Evolutionary conservation across 2,888 invertebrate genomes (phyloP).

Genomic region (Drosophila kokeensis): DNA sequence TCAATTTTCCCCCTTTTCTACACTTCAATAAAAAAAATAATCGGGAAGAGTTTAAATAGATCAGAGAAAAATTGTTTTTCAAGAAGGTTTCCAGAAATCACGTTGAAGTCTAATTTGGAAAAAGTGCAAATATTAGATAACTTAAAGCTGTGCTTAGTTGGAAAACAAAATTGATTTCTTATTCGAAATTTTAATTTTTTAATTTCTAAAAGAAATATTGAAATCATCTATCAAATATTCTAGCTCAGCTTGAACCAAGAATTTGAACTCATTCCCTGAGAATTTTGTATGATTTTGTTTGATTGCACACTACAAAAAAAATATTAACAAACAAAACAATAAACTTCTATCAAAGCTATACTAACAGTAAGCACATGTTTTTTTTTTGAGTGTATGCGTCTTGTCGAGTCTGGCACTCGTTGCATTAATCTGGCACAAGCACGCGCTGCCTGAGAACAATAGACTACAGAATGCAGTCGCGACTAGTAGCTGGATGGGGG

Average conservation of each 20-base stretch:
- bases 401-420: slow-evolving; percentile 19
- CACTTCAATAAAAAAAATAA: neutral
- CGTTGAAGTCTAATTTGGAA: neutral
- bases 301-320: neutral
- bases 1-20: slow-evolving; percentile 6
- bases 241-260: neutral
- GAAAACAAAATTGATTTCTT: neutral
- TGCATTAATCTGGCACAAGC: slow-evolving; percentile 78
- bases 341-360: neutral
- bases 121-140: neutral
- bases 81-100: neutral
- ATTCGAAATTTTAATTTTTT: too few relatives aligned
- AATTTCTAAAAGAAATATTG: neutral
- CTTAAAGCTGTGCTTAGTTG: neutral
- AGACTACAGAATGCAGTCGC: slow-evolving; percentile 40
- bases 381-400: neutral
- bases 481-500: slow-evolving; percentile 1
- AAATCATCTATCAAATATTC: neutral
- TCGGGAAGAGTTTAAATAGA: neutral
- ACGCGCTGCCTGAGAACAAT: slow-evolving; percentile 76
- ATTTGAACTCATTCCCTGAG: neutral
- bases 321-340: neutral
- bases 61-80: neutral
- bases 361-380: neutral
- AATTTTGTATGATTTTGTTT: neutral